Base-by-base conservation (phyloP, 2,888 invertebrate species). In the Drosophila fungiperda region DNA sequence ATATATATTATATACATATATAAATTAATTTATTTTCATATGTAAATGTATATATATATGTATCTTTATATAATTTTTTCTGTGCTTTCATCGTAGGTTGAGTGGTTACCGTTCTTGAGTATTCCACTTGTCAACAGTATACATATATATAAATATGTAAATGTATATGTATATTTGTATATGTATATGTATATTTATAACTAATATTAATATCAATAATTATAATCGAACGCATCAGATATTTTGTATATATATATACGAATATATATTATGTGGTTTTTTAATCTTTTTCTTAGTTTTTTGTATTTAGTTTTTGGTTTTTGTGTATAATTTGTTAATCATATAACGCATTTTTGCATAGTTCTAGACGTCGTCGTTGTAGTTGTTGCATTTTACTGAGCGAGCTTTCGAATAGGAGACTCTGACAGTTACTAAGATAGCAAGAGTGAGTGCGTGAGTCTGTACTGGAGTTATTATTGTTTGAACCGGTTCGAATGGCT, bases 281-380 rank as follows among this genome's bases (percentile, higher is more conserved):
- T 35, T 38, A 6, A 29, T 29, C 20, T 15, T 23, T 38, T 32
- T 20, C 9, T 36, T 52, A 29, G 29, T 29, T 29, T 29, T 29
- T 5, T 29, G 29, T 63, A 48, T 58, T 35, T 48, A 29, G n/a
- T 23, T 54, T 23, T 36, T 8, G 12, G 2, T 33, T 36, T 36
- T 32, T 48, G 55, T 65, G 61, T 45, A 45, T 45, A 23, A 15
- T 45, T 15, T 45, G 23, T 57, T 40, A 62, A 58, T 63, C 50
- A 60, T 73, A 54, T 60, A 67, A 67, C 62, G 45, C 45, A 48
- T 40, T 61, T 53, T 54, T 35, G 45, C 35, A 63, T 66, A 66
- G 38, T 73, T 49, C 20, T 75, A 62, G 42, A 48, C 65, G 68
- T 62, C 76, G 60, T 80, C 76, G 70, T 77, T 69, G 75, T 77